phyloP scores from a whole-genome alignment of 2,888 invertebrate species.

The Thecophora atra region DNA sequence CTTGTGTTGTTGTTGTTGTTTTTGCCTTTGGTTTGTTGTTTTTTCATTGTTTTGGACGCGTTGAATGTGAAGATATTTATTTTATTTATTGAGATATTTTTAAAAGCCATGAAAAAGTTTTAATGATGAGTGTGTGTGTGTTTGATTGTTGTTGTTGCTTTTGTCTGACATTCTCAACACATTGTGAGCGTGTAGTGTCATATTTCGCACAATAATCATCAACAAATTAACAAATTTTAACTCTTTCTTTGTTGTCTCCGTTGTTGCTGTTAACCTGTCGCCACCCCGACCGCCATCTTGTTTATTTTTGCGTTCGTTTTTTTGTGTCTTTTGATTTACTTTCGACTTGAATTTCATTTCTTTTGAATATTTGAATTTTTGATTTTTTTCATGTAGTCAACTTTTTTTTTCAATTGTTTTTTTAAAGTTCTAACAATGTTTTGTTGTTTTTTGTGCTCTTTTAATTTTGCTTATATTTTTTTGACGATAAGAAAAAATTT shows the following conservation, averaged over 20 bases:
- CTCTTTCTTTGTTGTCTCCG: neutral
- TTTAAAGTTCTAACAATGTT: neutral
- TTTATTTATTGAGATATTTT: slow-evolving; percentile 2
- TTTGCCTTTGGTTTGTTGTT: slow-evolving; percentile 27
- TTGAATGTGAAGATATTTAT: slow-evolving; percentile 25
- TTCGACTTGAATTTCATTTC: neutral
- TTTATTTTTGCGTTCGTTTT: neutral
- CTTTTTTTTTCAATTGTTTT: neutral
- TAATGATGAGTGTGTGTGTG: neutral
- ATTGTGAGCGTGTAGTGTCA: slow-evolving; percentile 49
- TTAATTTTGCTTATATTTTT: neutral
- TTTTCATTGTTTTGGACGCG: slow-evolving; percentile 31
- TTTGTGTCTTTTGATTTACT: neutral
- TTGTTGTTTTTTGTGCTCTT: neutral
- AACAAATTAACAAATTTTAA: slow-evolving; percentile 35
- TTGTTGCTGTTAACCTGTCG: neutral
- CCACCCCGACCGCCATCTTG: neutral
- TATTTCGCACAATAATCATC: slow-evolving; percentile 44
- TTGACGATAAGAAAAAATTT: slow-evolving; percentile 24
- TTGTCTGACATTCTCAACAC: slow-evolving; percentile 2
- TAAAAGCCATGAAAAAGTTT: slow-evolving; percentile 8
- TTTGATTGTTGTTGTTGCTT: slow-evolving; percentile 36
- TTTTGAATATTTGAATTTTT: neutral
- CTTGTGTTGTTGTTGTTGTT: slow-evolving; percentile 39
- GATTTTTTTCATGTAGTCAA: neutral